Conservation (phyloP, 2,113 vertebrate genomes). For the Neofelis nebulosa region DNA sequence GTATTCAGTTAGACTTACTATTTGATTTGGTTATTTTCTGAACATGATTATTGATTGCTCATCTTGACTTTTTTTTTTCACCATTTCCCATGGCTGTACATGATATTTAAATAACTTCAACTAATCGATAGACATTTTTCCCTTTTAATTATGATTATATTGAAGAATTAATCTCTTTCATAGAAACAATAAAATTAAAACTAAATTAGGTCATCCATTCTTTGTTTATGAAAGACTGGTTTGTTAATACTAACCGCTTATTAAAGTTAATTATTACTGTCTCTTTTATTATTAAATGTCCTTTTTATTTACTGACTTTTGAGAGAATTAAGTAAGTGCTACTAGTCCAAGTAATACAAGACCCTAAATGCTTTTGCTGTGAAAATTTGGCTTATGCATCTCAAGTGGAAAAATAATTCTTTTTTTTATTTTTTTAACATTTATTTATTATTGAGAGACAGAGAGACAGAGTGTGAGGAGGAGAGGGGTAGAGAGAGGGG, state of each 20-base stretch:
- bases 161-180: constrained; percentile 39
- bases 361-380: not conserved
- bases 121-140: not conserved
- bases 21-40: constrained; percentile 25
- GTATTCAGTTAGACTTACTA: not conserved
- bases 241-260: not conserved
- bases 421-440: not conserved
- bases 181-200: constrained; percentile 22
- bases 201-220: not conserved
- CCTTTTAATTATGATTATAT: constrained; percentile 45
- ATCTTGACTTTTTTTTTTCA: constrained; percentile 37
- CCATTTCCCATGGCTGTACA: not conserved
- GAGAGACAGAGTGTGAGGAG: too few species aligned
- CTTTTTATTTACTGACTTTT: not conserved
- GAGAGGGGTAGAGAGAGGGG: too few species aligned
- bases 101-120: constrained; percentile 51
- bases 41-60: constrained; percentile 3
- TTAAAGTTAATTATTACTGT: constrained; percentile 2
- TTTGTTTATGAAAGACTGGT: constrained; percentile 18
- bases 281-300: not conserved
- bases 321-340: not conserved
- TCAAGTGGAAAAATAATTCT: constrained; percentile 3
- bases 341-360: not conserved
- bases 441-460: too few species aligned
- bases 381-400: constrained; percentile 22